These are phyloP conservation scores for Syngnathus floridae DNA, from an alignment of 2,113 vertebrate genomes.

Conservation along the genomic window DNA sequence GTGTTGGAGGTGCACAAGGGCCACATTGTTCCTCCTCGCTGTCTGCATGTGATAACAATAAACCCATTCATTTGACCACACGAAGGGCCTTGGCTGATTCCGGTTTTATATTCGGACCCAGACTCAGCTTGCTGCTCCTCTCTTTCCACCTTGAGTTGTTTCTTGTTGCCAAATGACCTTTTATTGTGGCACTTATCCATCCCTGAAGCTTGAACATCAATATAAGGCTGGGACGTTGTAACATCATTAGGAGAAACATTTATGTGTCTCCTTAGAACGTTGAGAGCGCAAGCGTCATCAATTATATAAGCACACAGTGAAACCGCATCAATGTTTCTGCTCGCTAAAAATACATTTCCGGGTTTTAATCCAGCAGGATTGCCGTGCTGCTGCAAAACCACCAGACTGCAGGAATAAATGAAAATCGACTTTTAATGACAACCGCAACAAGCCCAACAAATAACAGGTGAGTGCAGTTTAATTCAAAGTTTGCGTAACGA, in stretches of 20 bases:
- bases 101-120: conserved; percentile 63
- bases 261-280: neutral
- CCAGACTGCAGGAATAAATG: too few species aligned
- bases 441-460: too few species aligned
- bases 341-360: too few species aligned
- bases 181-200: neutral
- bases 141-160: conserved; percentile 24
- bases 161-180: conserved; percentile 25
- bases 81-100: conserved; percentile 56
- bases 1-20: conserved; percentile 38
- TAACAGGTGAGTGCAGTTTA: too few species aligned
- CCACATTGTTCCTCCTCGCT: conserved; percentile 48
- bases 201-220: neutral
- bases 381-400: too few species aligned
- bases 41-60: conserved; percentile 54
- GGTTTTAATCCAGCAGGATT: too few species aligned
- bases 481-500: too few species aligned
- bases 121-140: conserved; percentile 38
- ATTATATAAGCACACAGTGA: too few species aligned
- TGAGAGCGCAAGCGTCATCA: too few species aligned
- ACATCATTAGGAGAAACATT: neutral
- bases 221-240: neutral
- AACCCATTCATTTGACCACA: conserved; percentile 45
- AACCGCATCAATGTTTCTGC: too few species aligned
- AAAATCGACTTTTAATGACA: too few species aligned